Evolutionary conservation across 2,113 vertebrate genomes (phyloP), one percentile per base, ranked within the genome.

Genomic region (Taxidea taxus): DNA sequence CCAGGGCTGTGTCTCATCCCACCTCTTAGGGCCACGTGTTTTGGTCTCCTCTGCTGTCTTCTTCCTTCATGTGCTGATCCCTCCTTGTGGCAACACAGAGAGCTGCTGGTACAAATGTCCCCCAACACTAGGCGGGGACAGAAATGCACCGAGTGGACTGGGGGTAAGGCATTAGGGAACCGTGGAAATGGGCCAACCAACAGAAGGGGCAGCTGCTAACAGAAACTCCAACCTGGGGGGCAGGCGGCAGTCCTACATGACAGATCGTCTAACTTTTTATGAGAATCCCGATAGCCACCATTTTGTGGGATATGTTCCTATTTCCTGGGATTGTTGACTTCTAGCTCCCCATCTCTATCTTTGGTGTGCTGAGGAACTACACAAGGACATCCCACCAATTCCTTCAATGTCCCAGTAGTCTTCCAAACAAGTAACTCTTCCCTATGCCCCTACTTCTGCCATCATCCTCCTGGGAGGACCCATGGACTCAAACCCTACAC

Each of bases 241-340:
- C 34, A 0, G 34, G 64, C 6, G 25, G 0, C 4, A 9, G 1
- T 37, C 94, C 18, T 14, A 34, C 58, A 6, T 0, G 4, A n/a
- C 56, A 44, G 37, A 39, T 49, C 20, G 29, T 44, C 56, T 23
- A 42, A 62, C 4, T 1, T 34, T 47, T 62, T 47, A 37, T 11
- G 6, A 15, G 54, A 91, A 70, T 54, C 21, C 49, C 68, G 60
- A 94, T 31, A 68, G 31, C 21, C 23, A 49, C 49, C 31, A 39
- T 49, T 21, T 49, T 62, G 27, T 77, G 18, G 85, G 31, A 8
- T 18, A 51, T 42, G n/a, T 87, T 86, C 27, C 62, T 60, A 7
- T 37, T 70, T 42, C 37, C 68, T 6, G 39, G 20, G 12, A 29
- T 3, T 37, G 20, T 7, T 60, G 82, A 39, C 60, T 42, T 68